These are phyloP conservation scores for Masticophis lateralis DNA, from an alignment of 2,797 vertebrate species.

Conservation along the genomic window DNA sequence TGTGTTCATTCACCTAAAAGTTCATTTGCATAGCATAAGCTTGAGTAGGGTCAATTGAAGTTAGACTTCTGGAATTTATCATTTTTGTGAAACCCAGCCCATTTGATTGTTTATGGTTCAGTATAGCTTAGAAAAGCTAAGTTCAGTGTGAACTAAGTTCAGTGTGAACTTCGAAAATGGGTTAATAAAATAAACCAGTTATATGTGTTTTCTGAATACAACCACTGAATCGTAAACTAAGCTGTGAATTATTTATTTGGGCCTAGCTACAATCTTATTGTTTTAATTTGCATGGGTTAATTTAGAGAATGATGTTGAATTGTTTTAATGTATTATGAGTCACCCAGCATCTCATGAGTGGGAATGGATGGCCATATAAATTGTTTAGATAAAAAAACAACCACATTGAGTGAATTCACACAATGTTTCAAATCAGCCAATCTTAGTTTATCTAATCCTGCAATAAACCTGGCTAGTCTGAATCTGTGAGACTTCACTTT, in stretches of 20 bases:
- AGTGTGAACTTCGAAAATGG: not conserved
- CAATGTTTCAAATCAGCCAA: not conserved
- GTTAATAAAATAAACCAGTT: not conserved
- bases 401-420: not conserved
- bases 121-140: not conserved
- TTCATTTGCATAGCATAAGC: not conserved
- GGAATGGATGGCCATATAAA: not conserved
- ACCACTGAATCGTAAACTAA: not conserved
- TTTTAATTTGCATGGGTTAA: not conserved
- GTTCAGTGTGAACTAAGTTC: not conserved
- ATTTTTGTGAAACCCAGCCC: not conserved
- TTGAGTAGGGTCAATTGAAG: not conserved
- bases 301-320: not conserved
- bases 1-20: not conserved
- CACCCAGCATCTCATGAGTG: not conserved
- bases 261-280: not conserved
- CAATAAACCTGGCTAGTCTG: not conserved
- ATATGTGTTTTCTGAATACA: not conserved
- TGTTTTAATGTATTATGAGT: not conserved
- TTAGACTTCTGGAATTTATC: not conserved
- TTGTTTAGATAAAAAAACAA: not conserved
- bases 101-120: not conserved
- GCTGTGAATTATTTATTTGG: not conserved
- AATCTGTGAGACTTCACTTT: not conserved
- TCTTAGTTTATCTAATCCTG: not conserved